Conservation (phyloP, 2,113 vertebrate genomes). For the Carassius gibelio region DNA sequence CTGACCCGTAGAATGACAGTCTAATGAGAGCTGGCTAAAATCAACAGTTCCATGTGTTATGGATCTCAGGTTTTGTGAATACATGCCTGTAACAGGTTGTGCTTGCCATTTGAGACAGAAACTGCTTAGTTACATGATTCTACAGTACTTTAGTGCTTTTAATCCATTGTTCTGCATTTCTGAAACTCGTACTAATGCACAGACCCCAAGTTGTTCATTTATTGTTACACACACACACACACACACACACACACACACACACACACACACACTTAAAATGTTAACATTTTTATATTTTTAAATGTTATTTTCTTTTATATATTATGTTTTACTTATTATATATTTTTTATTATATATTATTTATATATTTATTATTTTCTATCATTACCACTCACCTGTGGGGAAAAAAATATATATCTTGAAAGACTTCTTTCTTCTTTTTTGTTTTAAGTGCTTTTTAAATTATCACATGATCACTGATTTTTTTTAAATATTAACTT, state of each 20-base stretch:
- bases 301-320: too few relatives aligned
- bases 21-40: background rate
- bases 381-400: too few relatives aligned
- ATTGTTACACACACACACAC: too few relatives aligned
- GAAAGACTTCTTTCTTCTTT: too few relatives aligned
- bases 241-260: too few relatives aligned
- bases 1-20: background rate
- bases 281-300: too few relatives aligned
- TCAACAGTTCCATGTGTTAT: background rate
- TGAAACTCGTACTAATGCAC: background rate
- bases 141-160: background rate
- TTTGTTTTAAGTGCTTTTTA: background rate
- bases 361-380: too few relatives aligned
- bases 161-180: background rate
- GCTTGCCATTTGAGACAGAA: background rate
- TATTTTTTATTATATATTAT: too few relatives aligned
- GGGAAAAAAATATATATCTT: too few relatives aligned
- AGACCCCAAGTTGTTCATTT: background rate
- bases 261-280: too few relatives aligned
- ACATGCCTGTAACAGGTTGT: background rate
- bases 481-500: background rate
- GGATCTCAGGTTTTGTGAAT: background rate
- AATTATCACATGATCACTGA: background rate
- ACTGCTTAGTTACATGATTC: background rate
- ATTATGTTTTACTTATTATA: too few relatives aligned